Base-by-base conservation (phyloP, 1,140 invertebrate species). In the Drosophila kurseongensis region DNA sequence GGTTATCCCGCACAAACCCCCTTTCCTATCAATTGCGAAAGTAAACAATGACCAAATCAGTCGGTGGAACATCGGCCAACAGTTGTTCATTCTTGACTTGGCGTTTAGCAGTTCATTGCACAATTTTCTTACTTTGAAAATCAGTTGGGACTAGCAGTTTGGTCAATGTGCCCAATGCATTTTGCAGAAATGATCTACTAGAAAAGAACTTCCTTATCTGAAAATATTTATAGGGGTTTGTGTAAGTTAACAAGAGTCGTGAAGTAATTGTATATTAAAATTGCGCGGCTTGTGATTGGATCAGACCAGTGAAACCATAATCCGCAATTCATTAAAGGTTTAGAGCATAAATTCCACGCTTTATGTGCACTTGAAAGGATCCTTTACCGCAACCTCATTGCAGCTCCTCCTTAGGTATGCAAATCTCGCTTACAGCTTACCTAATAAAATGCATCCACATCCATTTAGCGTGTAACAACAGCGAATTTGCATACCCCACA, bases 401-500 rank as follows among this genome's bases (percentile, higher is more conserved):
- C 10, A 14, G 8, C 35, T 10, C n/a, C 55, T 38, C 27, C 65
- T 18, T 35, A 50, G 35, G n/a, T 71, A 72, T 72, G 68, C 68
- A 72, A 72, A 72, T 71, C 18, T 48, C 36, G 16, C 27, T 29
- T 36, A 36, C 50, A n/a, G 42, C 27, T 35, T 42, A 75, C 55
- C 78, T 72, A 76, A 80, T 80, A 56, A 58, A 80, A 80, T 80
- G 71, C 78, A 75, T 75, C 66, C 58, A 69, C 77, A 59, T 62
- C 47, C 38, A 58, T 80, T 69, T 50, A 75, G 59, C 56, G 54
- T 54, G 48, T 62, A 56, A 45, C 55, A 57, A 38, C 51, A 8
- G 44, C 65, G 23, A 50, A 79, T 80, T 80, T 80, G 71, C 78
- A 80, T 80, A 75, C 75, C 54, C 78, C 66, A 72, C 40, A 58